Conservation (phyloP, 2,113 vertebrate species). For the rabbit (Oryctolagus cuniculus) region DNA sequence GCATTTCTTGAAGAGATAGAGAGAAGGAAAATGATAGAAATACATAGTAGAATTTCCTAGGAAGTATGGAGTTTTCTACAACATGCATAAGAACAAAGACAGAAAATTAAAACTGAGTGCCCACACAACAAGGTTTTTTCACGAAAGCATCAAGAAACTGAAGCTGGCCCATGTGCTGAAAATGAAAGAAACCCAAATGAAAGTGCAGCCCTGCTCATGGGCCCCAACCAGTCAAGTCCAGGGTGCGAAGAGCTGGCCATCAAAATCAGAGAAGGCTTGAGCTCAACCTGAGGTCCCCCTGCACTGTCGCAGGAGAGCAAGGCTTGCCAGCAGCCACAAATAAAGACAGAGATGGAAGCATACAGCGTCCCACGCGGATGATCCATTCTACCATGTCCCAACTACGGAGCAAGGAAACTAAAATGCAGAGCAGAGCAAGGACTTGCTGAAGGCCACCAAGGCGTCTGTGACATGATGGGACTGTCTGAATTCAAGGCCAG, state of each 20-base stretch:
- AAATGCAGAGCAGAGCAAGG: neutral
- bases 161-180: conserved; percentile 43
- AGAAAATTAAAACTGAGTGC: conserved; percentile 75
- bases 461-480: neutral
- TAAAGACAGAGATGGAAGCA: neutral
- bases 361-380: no score
- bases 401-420: neutral
- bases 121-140: conserved; percentile 71
- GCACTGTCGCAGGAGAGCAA: neutral
- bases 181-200: conserved; percentile 7
- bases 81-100: conserved; percentile 72
- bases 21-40: conserved; percentile 70
- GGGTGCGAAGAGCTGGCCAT: neutral
- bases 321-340: neutral
- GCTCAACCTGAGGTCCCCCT: neutral
- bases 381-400: no score
- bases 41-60: conserved; percentile 69
- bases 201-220: neutral
- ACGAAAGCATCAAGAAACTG: conserved; percentile 29
- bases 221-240: neutral
- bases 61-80: conserved; percentile 56
- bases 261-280: neutral
- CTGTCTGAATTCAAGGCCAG: neutral
- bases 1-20: conserved; percentile 64
- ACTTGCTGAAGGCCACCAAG: neutral